phyloP scores from a whole-genome alignment of 2,888 invertebrate species.

The Homarus gammarus region DNA sequence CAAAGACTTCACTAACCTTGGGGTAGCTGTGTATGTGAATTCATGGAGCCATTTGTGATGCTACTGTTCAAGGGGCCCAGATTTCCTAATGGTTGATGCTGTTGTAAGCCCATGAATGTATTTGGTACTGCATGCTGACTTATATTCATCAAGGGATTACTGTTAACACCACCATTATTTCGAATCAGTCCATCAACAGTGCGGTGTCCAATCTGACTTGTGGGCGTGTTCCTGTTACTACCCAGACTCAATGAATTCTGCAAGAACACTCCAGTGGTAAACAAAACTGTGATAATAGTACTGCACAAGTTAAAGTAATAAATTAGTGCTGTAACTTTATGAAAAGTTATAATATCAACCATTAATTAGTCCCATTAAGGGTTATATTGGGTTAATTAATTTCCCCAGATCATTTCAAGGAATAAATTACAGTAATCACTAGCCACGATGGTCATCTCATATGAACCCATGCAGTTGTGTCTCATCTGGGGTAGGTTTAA shows the following conservation, averaged over 20 bases:
- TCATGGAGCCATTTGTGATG: background rate
- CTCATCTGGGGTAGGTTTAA: too few relatives aligned
- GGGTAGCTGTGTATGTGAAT: constrained; percentile 7
- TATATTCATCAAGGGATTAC: background rate
- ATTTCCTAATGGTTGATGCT: constrained; percentile 59
- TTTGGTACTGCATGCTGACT: constrained; percentile 33
- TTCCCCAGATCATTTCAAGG: too few relatives aligned
- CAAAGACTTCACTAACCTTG: constrained; percentile 27
- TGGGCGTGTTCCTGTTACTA: background rate
- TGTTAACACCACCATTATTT: constrained; percentile 5
- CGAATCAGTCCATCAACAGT: constrained; percentile 9
- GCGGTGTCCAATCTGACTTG: background rate
- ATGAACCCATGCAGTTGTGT: too few relatives aligned
- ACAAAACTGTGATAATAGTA: too few relatives aligned
- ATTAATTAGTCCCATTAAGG: too few relatives aligned
- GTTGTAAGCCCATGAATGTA: constrained; percentile 66
- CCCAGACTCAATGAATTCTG: constrained; percentile 42
- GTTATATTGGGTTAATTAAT: too few relatives aligned
- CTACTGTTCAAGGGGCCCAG: background rate
- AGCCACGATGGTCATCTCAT: too few relatives aligned
- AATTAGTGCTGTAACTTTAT: too few relatives aligned
- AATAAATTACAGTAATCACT: too few relatives aligned
- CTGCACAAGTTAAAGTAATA: too few relatives aligned
- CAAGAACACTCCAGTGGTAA: too few relatives aligned
- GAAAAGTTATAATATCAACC: too few relatives aligned